Conservation (phyloP, 2,797 vertebrate genomes). For the Centropyge bicolor region DNA sequence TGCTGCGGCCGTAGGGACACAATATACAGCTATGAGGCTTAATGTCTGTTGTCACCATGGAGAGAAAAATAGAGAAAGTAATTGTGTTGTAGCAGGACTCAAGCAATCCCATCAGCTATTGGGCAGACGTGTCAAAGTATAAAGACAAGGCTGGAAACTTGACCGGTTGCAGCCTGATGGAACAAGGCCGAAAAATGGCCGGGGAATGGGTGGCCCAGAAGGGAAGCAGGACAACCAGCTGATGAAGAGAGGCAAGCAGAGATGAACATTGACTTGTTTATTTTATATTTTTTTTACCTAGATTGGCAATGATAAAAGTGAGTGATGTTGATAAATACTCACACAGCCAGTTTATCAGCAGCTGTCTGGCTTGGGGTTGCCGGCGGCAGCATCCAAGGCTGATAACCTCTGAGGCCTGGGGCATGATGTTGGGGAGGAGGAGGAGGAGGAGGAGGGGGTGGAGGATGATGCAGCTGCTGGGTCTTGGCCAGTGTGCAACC, state of each 20-base stretch:
- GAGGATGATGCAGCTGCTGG: constrained; percentile 58
- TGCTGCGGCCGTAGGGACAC: constrained; percentile 30
- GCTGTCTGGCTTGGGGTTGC: constrained; percentile 78
- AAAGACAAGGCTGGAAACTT: constrained; percentile 74
- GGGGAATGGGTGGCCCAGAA: constrained; percentile 58
- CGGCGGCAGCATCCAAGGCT: constrained; percentile 69
- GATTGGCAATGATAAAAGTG: constrained; percentile 82
- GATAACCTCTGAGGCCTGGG: constrained; percentile 80
- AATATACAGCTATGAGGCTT: constrained; percentile 49
- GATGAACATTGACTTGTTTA: constrained; percentile 73
- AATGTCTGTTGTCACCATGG: constrained; percentile 62
- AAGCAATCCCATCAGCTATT: constrained; percentile 77
- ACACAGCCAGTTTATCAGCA: constrained; percentile 81
- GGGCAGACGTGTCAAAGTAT: constrained; percentile 76
- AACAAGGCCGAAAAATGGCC: constrained; percentile 60
- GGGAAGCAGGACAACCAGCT: constrained; percentile 65
- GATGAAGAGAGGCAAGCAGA: constrained; percentile 65
- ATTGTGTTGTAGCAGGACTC: constrained; percentile 77
- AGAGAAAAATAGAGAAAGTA: constrained; percentile 74
- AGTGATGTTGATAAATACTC: constrained; percentile 84
- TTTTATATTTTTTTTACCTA: constrained; percentile 63
- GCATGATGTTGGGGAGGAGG: constrained; percentile 61
- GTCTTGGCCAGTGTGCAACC: constrained; percentile 43
- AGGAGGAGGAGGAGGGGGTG: constrained; percentile 4
- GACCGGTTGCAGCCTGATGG: constrained; percentile 67